These are phyloP conservation scores for Nothoprocta perdicaria DNA, from an alignment of 2,113 vertebrate species.

Conservation along the genomic window DNA sequence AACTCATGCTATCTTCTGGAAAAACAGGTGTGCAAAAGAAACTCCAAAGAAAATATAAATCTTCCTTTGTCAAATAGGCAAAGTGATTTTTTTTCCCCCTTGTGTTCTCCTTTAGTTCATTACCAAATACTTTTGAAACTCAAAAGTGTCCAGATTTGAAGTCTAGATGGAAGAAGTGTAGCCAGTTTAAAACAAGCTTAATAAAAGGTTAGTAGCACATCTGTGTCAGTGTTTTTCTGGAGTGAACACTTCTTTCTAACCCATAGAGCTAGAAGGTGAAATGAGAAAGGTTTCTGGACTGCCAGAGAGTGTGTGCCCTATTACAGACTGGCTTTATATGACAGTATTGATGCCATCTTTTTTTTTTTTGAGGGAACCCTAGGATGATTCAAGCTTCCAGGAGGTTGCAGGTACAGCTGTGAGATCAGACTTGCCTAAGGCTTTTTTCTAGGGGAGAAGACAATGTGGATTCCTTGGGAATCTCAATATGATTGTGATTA, in stretches of 20 bases:
- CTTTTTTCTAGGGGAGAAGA: neutral
- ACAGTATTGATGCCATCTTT: neutral
- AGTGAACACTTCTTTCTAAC: neutral
- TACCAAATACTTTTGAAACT: slow-evolving; percentile 5
- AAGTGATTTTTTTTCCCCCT: neutral
- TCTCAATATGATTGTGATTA: neutral
- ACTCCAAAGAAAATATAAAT: neutral
- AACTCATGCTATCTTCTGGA: neutral
- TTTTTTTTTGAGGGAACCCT: neutral
- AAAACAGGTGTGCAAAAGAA: neutral
- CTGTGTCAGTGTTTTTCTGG: neutral
- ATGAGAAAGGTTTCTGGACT: neutral
- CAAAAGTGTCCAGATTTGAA: neutral
- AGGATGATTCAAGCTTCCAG: neutral
- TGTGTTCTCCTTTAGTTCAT: neutral
- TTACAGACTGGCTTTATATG: neutral
- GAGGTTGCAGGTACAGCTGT: neutral
- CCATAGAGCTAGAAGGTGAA: neutral
- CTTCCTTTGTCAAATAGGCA: neutral
- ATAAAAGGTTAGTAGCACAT: neutral
- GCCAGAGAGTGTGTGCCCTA: neutral
- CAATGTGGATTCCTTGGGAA: neutral
- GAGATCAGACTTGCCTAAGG: neutral
- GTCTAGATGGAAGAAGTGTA: neutral
- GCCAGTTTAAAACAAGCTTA: neutral